These are phyloP conservation scores for Parotia lawesii DNA, from an alignment of 2,113 vertebrate species.

Conservation along the genomic window DNA sequence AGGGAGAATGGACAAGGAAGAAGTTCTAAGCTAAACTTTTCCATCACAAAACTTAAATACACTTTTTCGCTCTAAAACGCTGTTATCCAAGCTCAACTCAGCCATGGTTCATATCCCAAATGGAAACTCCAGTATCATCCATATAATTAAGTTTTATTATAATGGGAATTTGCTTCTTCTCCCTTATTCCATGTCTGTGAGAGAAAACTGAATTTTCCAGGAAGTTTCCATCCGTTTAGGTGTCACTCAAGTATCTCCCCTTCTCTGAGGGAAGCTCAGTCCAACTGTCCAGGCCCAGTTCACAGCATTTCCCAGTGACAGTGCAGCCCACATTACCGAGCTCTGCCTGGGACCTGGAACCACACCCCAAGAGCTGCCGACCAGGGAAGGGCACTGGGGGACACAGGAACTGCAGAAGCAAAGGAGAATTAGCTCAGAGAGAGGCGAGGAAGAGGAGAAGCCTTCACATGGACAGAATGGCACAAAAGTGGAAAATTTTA, in stretches of 20 bases:
- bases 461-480: neutral
- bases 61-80: neutral
- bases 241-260: neutral
- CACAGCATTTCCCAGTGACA: neutral
- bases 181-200: neutral
- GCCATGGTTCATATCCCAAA: neutral
- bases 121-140: neutral
- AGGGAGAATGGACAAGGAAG: neutral
- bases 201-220: neutral
- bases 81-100: neutral
- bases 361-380: no score
- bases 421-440: neutral
- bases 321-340: neutral
- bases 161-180: neutral
- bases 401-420: neutral
- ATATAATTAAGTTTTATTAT: neutral
- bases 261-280: neutral
- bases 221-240: neutral
- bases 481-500: neutral
- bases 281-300: neutral
- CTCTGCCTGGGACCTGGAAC: neutral
- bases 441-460: neutral
- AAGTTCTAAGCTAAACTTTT: neutral
- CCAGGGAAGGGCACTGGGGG: neutral
- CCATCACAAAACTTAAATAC: neutral